phyloP scores from a whole-genome alignment of 2,888 invertebrate genomes.

The Orthonevra nobilis region DNA sequence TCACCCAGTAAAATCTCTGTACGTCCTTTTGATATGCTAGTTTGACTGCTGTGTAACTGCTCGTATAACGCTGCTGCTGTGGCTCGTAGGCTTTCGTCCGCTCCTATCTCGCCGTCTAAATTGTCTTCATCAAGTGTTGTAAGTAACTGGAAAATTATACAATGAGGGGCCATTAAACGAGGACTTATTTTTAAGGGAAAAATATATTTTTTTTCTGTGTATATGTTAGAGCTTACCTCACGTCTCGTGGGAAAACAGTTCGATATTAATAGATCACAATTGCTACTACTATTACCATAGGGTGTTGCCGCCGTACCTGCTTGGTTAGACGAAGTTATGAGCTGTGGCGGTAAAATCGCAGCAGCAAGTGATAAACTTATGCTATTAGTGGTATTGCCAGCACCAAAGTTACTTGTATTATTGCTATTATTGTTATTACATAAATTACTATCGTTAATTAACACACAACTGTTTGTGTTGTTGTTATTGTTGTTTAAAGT shows the following conservation, averaged over 20 bases:
- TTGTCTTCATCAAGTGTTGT: slow-evolving; percentile 77
- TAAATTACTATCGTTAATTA: slow-evolving; percentile 68
- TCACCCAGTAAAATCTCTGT: slow-evolving; percentile 80
- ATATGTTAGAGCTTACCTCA: slow-evolving; percentile 78
- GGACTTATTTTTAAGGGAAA: no score
- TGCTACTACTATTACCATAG: slow-evolving; percentile 75
- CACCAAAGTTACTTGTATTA: slow-evolving; percentile 72
- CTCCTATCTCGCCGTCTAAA: slow-evolving; percentile 74
- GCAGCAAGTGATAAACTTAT: slow-evolving; percentile 45
- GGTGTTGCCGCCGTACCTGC: slow-evolving; percentile 14
- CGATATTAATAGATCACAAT: slow-evolving; percentile 79
- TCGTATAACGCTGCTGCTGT: slow-evolving; percentile 72
- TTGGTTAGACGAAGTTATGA: slow-evolving; percentile 24
- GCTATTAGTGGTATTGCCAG: slow-evolving; percentile 54
- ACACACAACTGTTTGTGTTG: slow-evolving; percentile 71
- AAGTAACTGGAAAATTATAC: slow-evolving; percentile 78
- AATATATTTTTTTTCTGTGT: no score
- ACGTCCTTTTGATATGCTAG: slow-evolving; percentile 81
- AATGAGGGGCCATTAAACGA: no score
- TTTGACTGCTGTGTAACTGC: slow-evolving; percentile 77
- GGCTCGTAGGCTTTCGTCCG: slow-evolving; percentile 69
- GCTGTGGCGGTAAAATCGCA: slow-evolving; percentile 21
- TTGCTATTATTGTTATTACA: slow-evolving; percentile 73
- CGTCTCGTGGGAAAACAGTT: slow-evolving; percentile 80
- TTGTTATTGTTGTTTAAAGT: slow-evolving; percentile 72